These are phyloP conservation scores for Lumbricus terrestris DNA, from an alignment of 2,888 invertebrate genomes.

Conservation along the genomic window DNA sequence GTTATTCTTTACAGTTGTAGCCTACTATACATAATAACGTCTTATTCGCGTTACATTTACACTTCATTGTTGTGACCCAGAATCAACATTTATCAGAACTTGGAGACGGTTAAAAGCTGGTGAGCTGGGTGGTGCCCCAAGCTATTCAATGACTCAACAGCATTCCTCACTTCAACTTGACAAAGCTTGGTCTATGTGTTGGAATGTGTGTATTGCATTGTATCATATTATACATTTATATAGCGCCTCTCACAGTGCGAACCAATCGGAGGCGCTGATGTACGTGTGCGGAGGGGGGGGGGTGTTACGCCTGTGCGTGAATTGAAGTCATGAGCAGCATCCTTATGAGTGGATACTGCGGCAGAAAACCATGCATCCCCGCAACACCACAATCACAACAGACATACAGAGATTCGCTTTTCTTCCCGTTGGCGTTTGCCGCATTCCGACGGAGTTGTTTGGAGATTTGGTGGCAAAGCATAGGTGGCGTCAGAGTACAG, in stretches of 20 bases:
- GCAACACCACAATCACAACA: neutral
- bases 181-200: neutral
- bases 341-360: neutral
- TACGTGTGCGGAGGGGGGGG: neutral
- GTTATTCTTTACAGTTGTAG: too few species aligned
- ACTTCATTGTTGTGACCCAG: neutral
- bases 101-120: neutral
- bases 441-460: neutral
- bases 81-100: neutral
- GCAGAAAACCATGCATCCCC: neutral
- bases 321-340: neutral
- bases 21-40: too few species aligned
- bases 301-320: neutral
- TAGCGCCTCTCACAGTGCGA: too few species aligned
- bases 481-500: neutral
- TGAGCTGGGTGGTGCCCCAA: neutral
- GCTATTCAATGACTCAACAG: neutral
- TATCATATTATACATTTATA: too few species aligned
- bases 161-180: neutral
- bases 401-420: neutral
- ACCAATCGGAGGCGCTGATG: too few species aligned
- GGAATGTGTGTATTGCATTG: neutral
- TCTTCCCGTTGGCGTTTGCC: neutral
- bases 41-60: too few species aligned
- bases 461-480: neutral